Base-by-base conservation (phyloP, 2,797 vertebrate genomes). In the Lepilemur septentrionalis region DNA sequence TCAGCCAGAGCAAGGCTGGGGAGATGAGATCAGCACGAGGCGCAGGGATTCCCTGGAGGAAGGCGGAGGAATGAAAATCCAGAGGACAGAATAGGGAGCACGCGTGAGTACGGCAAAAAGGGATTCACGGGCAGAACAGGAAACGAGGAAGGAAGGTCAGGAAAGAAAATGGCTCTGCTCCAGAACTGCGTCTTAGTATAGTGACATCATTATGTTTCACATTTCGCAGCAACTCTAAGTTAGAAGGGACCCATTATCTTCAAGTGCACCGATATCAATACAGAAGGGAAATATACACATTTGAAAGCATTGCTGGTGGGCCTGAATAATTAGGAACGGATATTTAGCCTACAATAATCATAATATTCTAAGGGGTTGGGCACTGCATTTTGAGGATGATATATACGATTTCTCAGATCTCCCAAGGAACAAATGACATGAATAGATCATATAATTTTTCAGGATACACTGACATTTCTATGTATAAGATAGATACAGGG, bases 21-120 rank as follows among this genome's bases (percentile, higher is more conserved):
- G 11, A 25, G 75, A 41, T 28, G 67, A 61, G 55, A 52, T 75
- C 30, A 90, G 55, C 50, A 52, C 8, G 8, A 43, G 46, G 38
- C 11, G 28, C 32, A 25, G 50, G 78, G 78, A 69, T 97, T 94
- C 46, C 92, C 57, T 89, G 30, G 63, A 93, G 91, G 78, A 67
- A 67, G 32, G 28, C 20, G 35, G 82, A 65, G 32, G 73, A 69
- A 63, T 80, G 43, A 95, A 96, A 94, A 65, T 43, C 20, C 4
- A 30, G 13, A 76, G 57, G 75, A 57, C 30, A 22, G 35, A 52
- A 55, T 15, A 48, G 38, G 48, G 57, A 96, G 41, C 30, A 1
- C 2, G 7, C 55, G 7, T 70, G 83, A 67, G 28, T 4, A 17
- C 7, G 41, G 61, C 32, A 57, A 15, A 89, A 43, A 61, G 23